Base-by-base conservation (phyloP, 2,888 invertebrate genomes). In the Diarsia mendica region DNA sequence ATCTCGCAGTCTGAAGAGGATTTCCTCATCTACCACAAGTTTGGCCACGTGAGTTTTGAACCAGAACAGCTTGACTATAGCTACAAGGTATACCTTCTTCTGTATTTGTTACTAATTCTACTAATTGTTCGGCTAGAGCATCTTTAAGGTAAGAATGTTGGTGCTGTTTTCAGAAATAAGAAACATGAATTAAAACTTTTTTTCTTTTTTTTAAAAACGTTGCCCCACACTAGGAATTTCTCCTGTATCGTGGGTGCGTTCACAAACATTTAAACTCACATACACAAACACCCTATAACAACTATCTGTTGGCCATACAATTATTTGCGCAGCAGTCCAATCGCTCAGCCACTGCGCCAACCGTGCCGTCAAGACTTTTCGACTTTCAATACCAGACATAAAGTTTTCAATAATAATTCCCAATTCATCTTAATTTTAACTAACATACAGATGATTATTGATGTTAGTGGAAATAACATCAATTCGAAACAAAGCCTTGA, bases 1-100 rank as follows among this genome's bases (percentile, higher is more conserved):
- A 98, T 99, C 94, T 98, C 98, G 77, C 98, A 98, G 85, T 98
- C 98, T 3, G 98, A 98, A 79, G 98, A 98, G 95, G 98, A 98
- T 89, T 99, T 98, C 94, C 97, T 99, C 85, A 97, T 98, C 89
- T 98, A 98, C 92, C 99, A 99, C 94, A 98, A 98, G 97, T 99
- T 99, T 94, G 99, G 99, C 93, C 98, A 98, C 95, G 98, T 98
- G 97, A 98, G 98, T 98, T 92, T 89, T 86, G 86, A 83, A 86
- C 88, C 83, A 85, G 93, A 93, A 87, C 90, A 87, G 83, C 89
- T 93, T 88, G 91, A 88, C 90, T 94, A 88, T 89, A 84, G 87
- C 90, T 96, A 96, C 86, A 91, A 96, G 95, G 96, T 96, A 96
- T 89, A 90, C 6, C 71, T 83, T 90, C 88, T 87, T 90, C 88